phyloP scores from a whole-genome alignment of 2,113 vertebrate genomes.

The Azemiops feae region DNA sequence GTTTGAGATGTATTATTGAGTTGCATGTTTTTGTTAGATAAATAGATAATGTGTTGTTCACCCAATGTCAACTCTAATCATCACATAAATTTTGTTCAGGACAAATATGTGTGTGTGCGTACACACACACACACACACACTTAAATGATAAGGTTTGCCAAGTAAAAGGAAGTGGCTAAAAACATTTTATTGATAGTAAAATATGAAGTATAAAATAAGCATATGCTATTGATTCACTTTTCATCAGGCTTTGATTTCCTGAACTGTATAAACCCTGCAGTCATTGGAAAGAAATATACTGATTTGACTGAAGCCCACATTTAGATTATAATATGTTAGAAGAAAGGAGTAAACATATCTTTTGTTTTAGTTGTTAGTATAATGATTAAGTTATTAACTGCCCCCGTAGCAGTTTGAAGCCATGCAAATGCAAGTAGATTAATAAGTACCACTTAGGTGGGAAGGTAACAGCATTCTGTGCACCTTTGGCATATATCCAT shows the following conservation, averaged over 20 bases:
- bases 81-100: background rate
- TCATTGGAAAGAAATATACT: background rate
- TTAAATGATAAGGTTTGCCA: background rate
- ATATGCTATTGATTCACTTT: background rate
- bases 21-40: background rate
- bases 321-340: background rate
- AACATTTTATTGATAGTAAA: background rate
- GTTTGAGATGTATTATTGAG: background rate
- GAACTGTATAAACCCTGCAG: background rate
- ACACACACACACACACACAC: background rate
- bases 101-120: too few species aligned
- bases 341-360: background rate
- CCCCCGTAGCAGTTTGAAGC: background rate
- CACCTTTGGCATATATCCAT: background rate
- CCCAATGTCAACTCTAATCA: background rate
- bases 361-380: background rate
- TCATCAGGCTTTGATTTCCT: background rate
- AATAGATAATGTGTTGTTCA: background rate
- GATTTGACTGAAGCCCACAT: background rate
- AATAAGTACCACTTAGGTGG: background rate
- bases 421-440: background rate
- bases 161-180: background rate
- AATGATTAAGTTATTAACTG: background rate
- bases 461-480: background rate
- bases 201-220: background rate